Evolutionary conservation across 2,113 vertebrate genomes (phyloP).

Genomic region (Odontesthes bonariensis): DNA sequence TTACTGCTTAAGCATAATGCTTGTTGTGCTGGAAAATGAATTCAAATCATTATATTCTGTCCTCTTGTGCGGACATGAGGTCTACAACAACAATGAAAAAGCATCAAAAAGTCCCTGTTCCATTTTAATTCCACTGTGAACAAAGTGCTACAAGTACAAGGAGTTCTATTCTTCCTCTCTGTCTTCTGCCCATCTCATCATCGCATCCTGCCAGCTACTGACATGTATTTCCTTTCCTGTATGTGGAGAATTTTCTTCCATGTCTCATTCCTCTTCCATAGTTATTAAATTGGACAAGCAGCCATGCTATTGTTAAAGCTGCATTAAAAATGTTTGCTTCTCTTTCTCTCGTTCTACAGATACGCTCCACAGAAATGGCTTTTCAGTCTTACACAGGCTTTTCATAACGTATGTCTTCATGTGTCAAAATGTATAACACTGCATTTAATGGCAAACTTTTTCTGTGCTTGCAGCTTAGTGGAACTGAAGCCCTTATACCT

Average conservation of each 20-base stretch:
- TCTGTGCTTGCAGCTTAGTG: background rate
- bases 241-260: constrained; percentile 15
- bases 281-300: constrained; percentile 59
- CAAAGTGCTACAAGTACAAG: constrained; percentile 1
- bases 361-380: constrained; percentile 7
- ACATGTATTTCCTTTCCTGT: constrained; percentile 71
- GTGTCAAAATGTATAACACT: constrained; percentile 12
- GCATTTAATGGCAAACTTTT: background rate
- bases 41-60: constrained; percentile 18
- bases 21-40: constrained; percentile 1
- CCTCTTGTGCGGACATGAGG: background rate
- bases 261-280: background rate
- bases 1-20: constrained; percentile 4
- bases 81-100: background rate
- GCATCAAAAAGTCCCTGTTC: background rate
- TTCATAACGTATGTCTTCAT: constrained; percentile 27
- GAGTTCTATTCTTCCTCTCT: constrained; percentile 17
- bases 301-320: constrained; percentile 20
- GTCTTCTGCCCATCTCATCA: constrained; percentile 24
- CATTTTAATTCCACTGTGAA: constrained; percentile 13
- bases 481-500: constrained; percentile 13
- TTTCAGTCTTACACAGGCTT: constrained; percentile 14
- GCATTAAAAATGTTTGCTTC: constrained; percentile 49
- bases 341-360: constrained; percentile 21
- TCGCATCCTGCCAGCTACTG: constrained; percentile 80